phyloP scores from a whole-genome alignment of 2,113 vertebrate species.

The Octodon degus region DNA sequence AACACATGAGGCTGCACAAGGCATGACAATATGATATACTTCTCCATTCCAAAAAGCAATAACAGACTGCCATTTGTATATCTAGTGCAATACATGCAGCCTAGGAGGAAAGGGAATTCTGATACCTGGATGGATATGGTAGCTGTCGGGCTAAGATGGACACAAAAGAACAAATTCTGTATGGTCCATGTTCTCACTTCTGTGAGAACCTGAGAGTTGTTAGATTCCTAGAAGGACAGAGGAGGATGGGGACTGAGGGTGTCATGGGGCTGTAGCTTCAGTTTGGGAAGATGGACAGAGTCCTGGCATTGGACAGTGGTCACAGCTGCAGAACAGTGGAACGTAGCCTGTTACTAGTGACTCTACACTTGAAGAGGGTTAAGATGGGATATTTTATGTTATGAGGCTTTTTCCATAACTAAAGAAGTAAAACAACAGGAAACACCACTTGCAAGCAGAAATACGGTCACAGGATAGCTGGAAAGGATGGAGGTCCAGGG shows the following conservation, averaged over 20 bases:
- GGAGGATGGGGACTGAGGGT: fast-evolving
- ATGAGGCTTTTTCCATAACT: neutral
- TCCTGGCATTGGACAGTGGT: neutral
- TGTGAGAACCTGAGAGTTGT: neutral
- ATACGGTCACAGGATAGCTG: fast-evolving
- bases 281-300: neutral
- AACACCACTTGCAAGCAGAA: neutral
- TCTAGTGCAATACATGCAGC: neutral
- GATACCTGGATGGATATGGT: neutral
- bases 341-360: fast-evolving
- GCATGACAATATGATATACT: neutral
- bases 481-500: fast-evolving
- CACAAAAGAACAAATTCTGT: neutral
- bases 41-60: neutral
- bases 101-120: neutral
- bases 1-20: neutral
- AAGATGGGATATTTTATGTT: neutral
- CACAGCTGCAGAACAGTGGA: fast-evolving
- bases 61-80: neutral
- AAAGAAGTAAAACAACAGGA: neutral
- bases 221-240: neutral
- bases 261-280: neutral
- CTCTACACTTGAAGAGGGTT: fast-evolving
- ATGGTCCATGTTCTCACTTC: neutral
- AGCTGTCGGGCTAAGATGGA: neutral